Conservation (phyloP, 2,113 vertebrate species). For the Oryzias curvinotus region DNA sequence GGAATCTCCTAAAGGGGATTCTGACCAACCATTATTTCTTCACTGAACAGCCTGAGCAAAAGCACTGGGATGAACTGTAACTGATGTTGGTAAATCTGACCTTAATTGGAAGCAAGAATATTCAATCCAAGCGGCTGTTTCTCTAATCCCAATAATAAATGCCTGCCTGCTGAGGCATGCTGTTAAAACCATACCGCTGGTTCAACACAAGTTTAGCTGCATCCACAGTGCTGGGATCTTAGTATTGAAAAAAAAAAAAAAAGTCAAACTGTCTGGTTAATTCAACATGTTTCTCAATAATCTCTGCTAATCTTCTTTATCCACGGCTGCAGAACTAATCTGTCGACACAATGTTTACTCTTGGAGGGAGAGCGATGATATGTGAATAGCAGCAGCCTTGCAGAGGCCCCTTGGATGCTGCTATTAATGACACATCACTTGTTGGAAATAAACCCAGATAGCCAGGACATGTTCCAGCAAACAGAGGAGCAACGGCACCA, state of each 20-base stretch:
- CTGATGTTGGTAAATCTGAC: conserved; percentile 68
- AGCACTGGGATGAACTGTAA: conserved; percentile 69
- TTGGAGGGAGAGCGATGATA: conserved; percentile 39
- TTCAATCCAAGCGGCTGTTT: conserved; percentile 50
- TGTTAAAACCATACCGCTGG: conserved; percentile 32
- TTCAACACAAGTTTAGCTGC: conserved; percentile 31
- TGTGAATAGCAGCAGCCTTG: conserved; percentile 45
- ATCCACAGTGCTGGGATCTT: conserved; percentile 22
- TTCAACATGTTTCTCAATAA: conserved; percentile 68
- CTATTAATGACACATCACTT: conserved; percentile 42
- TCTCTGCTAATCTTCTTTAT: conserved; percentile 74
- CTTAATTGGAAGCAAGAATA: conserved; percentile 65
- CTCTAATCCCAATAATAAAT: conserved; percentile 29
- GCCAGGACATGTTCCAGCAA: conserved; percentile 24
- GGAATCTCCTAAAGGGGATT: conserved; percentile 50
- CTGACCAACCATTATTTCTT: conserved; percentile 59
- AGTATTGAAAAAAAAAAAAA: conserved; percentile 18
- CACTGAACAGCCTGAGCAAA: conserved; percentile 66
- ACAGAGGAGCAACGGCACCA: conserved; percentile 28
- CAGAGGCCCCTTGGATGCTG: conserved; percentile 37
- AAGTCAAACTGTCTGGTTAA: conserved; percentile 60
- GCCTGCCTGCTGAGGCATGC: conserved; percentile 7
- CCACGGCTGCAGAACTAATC: conserved; percentile 68
- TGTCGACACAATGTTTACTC: conserved; percentile 63
- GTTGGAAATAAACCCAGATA: conserved; percentile 32